These are phyloP conservation scores for Beroe ovata DNA, from an alignment of 37 sponge, comb jelly and placozoan species.

Conservation along the genomic window DNA sequence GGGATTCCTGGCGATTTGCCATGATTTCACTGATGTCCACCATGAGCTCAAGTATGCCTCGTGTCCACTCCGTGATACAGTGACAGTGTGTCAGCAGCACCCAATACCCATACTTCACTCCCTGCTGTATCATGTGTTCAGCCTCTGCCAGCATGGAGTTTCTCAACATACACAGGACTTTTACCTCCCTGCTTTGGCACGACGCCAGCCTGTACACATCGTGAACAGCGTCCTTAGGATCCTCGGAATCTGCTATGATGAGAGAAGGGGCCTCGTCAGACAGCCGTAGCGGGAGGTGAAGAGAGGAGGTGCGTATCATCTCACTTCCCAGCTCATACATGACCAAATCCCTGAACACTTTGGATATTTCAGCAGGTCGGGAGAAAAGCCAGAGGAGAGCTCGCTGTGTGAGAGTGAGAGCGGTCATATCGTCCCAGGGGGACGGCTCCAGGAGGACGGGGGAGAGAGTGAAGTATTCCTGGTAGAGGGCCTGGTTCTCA, in stretches of 20 bases:
- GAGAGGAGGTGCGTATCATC: not conserved
- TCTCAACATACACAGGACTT: slow-evolving; percentile 25
- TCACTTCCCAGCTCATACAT: slow-evolving; percentile 65
- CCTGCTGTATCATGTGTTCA: slow-evolving; percentile 43
- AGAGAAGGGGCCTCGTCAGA: slow-evolving; percentile 18
- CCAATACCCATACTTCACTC: slow-evolving; percentile 50
- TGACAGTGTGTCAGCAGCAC: slow-evolving; percentile 48
- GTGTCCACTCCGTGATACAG: not conserved
- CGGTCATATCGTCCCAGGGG: slow-evolving; percentile 38
- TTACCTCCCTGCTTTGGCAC: not conserved
- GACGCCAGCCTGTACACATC: slow-evolving; percentile 1
- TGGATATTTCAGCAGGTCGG: slow-evolving; percentile 38
- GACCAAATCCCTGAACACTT: slow-evolving; percentile 34
- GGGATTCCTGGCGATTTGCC: slow-evolving; percentile 4
- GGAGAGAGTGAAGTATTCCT: slow-evolving; percentile 61
- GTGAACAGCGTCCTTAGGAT: slow-evolving; percentile 8
- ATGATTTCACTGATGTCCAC: slow-evolving; percentile 20
- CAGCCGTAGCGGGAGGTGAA: not conserved
- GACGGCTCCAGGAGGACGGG: slow-evolving; percentile 65
- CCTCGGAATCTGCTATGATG: slow-evolving; percentile 32
- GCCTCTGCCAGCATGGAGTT: not conserved
- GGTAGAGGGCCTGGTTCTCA: slow-evolving; percentile 60
- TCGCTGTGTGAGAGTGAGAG: slow-evolving; percentile 41
- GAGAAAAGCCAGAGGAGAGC: slow-evolving; percentile 49
- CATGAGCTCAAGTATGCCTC: not conserved